Evolutionary conservation across 1,140 invertebrate species (phyloP).

Genomic region (Stegodyphus dumicola): DNA sequence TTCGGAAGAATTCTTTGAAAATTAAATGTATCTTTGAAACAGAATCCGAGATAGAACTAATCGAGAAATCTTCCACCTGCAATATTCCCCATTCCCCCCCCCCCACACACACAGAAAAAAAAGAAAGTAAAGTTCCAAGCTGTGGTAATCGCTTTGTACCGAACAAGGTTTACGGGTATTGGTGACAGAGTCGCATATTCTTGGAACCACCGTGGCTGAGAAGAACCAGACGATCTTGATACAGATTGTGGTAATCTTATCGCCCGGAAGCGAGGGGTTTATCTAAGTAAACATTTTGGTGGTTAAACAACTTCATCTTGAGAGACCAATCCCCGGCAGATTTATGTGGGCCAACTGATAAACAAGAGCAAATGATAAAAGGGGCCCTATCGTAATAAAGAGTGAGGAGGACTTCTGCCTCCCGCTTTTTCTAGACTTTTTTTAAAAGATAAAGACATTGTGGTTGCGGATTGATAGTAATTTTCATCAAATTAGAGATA

Average conservation of each 20-base stretch:
- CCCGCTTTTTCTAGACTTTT: too few species aligned
- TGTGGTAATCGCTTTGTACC: too few species aligned
- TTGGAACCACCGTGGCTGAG: background rate
- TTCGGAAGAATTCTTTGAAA: too few species aligned
- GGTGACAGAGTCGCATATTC: background rate
- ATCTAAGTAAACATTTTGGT: conserved; percentile 17
- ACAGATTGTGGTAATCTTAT: conserved; percentile 9
- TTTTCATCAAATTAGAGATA: too few species aligned
- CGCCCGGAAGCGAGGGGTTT: background rate
- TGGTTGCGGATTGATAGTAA: too few species aligned
- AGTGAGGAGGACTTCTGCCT: too few species aligned
- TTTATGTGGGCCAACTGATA: conserved; percentile 32
- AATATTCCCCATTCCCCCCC: background rate
- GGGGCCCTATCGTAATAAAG: background rate
- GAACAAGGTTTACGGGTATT: too few species aligned
- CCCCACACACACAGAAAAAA: too few species aligned
- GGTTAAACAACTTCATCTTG: too few species aligned
- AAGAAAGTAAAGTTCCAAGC: background rate
- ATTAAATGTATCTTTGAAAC: too few species aligned
- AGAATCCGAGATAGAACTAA: background rate
- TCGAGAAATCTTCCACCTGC: background rate
- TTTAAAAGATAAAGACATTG: too few species aligned
- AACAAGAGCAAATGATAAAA: background rate
- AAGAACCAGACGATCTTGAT: conserved; percentile 43
- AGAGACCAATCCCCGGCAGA: background rate